phyloP scores from a whole-genome alignment of 2,888 invertebrate species.

The Melinaea marsaeus region DNA sequence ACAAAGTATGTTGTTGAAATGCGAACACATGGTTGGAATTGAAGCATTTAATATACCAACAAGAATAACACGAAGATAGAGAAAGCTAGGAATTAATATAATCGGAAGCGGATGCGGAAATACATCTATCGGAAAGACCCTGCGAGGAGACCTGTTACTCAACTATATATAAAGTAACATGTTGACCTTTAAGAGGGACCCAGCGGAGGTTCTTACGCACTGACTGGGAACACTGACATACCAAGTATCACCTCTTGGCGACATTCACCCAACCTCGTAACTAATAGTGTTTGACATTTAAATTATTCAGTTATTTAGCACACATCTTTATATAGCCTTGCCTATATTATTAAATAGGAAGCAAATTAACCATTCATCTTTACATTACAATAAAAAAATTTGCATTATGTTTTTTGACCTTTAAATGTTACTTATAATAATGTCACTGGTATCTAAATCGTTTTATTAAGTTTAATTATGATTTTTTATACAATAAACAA shows the following conservation, averaged over 20 bases:
- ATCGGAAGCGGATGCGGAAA: conserved; percentile 73
- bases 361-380: conserved; percentile 10
- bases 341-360: conserved; percentile 26
- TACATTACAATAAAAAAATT: neutral
- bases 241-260: conserved; percentile 28
- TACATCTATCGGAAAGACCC: conserved; percentile 58
- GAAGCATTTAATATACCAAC: neutral
- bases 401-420: conserved; percentile 1
- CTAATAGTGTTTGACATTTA: conserved; percentile 50
- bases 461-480: neutral
- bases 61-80: conserved; percentile 36
- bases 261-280: conserved; percentile 33
- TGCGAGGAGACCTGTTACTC: conserved; percentile 59
- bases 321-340: conserved; percentile 25
- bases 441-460: neutral
- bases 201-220: conserved; percentile 33
- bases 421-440: conserved; percentile 6
- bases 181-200: conserved; percentile 54
- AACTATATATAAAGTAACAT: conserved; percentile 59
- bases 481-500: neutral
- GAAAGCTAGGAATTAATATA: conserved; percentile 55
- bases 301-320: conserved; percentile 44
- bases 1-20: neutral
- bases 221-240: conserved; percentile 27
- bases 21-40: neutral